Conservation (phyloP, 2,888 invertebrate genomes). For the Smittia aterrima region DNA sequence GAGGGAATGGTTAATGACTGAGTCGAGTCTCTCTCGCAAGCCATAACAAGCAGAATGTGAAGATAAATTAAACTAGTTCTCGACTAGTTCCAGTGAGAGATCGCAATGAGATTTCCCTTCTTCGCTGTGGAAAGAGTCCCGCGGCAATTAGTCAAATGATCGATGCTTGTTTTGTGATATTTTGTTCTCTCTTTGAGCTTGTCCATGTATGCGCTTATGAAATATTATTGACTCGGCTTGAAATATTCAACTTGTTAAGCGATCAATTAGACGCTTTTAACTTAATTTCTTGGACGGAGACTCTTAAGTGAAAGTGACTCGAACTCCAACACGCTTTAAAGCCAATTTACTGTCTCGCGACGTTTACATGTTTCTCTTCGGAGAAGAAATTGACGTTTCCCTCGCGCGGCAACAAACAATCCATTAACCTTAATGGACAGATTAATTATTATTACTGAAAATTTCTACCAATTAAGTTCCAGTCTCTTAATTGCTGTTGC, state of each 20-base stretch:
- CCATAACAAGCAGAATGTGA: slow-evolving; percentile 12
- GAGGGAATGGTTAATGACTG: slow-evolving; percentile 10
- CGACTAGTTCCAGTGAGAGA: not conserved
- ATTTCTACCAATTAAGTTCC: slow-evolving; percentile 37
- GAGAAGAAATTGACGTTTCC: slow-evolving; percentile 20
- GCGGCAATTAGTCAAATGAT: slow-evolving; percentile 18
- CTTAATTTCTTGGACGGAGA: not conserved
- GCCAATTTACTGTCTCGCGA: not conserved
- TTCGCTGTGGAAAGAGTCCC: not conserved
- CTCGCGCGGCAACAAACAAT: slow-evolving; percentile 35
- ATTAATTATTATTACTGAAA: slow-evolving; percentile 40
- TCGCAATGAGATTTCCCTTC: not conserved
- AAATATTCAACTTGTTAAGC: slow-evolving; percentile 5
- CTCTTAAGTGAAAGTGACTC: slow-evolving; percentile 11
- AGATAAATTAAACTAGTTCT: slow-evolving; percentile 24
- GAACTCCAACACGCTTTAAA: not conserved
- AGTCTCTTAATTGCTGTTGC: slow-evolving; percentile 38
- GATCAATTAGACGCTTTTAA: slow-evolving; percentile 10
- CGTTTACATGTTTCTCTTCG: not conserved
- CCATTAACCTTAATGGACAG: slow-evolving; percentile 40
- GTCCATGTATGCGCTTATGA: not conserved
- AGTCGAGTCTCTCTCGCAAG: not conserved
- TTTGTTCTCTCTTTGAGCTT: not conserved
- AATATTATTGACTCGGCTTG: not conserved
- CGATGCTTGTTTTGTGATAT: slow-evolving; percentile 20